phyloP scores from a whole-genome alignment of 2,113 vertebrate genomes.

The Boleophthalmus pectinirostris region DNA sequence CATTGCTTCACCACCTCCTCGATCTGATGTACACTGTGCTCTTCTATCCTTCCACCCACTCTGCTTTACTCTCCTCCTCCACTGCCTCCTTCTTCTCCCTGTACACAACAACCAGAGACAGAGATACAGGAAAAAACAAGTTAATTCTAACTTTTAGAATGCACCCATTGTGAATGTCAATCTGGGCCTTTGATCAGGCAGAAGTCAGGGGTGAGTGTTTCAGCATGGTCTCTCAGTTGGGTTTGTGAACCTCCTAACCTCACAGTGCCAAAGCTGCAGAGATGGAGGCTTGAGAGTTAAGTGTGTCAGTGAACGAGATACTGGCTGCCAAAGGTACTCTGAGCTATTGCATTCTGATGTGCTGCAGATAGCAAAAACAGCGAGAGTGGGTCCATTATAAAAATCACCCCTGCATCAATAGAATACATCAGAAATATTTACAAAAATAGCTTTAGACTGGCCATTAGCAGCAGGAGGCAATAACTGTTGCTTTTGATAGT shows the following conservation, averaged over 20 bases:
- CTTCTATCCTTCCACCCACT: conserved; percentile 71
- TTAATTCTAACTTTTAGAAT: conserved; percentile 76
- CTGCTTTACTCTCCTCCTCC: conserved; percentile 62
- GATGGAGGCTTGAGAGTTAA: conserved; percentile 73
- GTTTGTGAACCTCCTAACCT: conserved; percentile 77
- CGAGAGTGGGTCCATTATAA: conserved; percentile 62
- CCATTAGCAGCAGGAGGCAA: neutral
- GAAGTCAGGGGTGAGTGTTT: conserved; percentile 70
- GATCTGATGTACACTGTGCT: conserved; percentile 60
- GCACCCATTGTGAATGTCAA: conserved; percentile 70
- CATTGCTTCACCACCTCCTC: conserved; percentile 72
- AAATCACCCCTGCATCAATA: conserved; percentile 60
- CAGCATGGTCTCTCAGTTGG: conserved; percentile 70
- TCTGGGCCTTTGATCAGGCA: conserved; percentile 70
- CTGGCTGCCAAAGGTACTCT: conserved; percentile 72
- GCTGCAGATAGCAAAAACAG: conserved; percentile 61
- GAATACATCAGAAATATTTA: conserved; percentile 59
- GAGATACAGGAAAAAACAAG: conserved; percentile 67
- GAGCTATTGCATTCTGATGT: conserved; percentile 69
- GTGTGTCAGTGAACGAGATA: conserved; percentile 70
- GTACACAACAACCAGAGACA: conserved; percentile 72
- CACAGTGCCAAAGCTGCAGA: conserved; percentile 62
- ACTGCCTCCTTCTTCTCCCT: conserved; percentile 59
- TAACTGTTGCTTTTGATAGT: conserved; percentile 20
- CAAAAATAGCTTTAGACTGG: conserved; percentile 30